Evolutionary conservation across 2,797 vertebrate species (phyloP).

Genomic region (Sebastes diploproa): DNA sequence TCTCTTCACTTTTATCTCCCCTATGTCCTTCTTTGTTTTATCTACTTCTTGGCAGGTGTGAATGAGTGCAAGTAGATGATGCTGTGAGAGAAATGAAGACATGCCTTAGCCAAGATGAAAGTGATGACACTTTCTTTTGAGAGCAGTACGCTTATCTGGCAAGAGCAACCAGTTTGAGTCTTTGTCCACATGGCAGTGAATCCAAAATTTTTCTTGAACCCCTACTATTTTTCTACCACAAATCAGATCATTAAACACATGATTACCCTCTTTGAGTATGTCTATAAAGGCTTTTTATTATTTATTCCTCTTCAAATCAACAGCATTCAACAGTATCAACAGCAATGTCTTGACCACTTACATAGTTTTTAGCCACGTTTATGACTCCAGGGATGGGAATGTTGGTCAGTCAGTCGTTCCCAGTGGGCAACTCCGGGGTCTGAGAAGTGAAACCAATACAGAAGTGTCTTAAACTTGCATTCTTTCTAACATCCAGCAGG

Average conservation of each 20-base stretch:
- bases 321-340: not conserved
- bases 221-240: not conserved
- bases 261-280: not conserved
- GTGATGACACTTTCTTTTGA: slow-evolving; percentile 43
- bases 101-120: slow-evolving; percentile 1
- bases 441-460: not conserved
- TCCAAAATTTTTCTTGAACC: not conserved
- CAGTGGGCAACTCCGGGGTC: too few relatives aligned
- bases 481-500: not conserved
- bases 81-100: slow-evolving; percentile 37
- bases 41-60: slow-evolving; percentile 39
- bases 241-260: not conserved
- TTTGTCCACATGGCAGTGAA: not conserved
- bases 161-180: not conserved
- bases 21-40: slow-evolving; percentile 32
- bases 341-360: not conserved
- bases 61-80: slow-evolving; percentile 37
- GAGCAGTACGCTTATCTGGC: slow-evolving; percentile 27
- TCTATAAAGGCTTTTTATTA: not conserved
- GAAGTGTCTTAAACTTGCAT: not conserved
- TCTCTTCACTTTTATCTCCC: slow-evolving; percentile 26
- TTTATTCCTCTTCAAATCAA: not conserved
- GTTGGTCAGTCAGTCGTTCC: not conserved
- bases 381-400: not conserved
- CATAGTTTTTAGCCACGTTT: not conserved